Percentiles rank a stretch among this genome's conserved stretches.
Evolutionary conservation across 1,140 invertebrate genomes (phyloP).

Genomic region (Drosophila pallidifrons): DNA sequence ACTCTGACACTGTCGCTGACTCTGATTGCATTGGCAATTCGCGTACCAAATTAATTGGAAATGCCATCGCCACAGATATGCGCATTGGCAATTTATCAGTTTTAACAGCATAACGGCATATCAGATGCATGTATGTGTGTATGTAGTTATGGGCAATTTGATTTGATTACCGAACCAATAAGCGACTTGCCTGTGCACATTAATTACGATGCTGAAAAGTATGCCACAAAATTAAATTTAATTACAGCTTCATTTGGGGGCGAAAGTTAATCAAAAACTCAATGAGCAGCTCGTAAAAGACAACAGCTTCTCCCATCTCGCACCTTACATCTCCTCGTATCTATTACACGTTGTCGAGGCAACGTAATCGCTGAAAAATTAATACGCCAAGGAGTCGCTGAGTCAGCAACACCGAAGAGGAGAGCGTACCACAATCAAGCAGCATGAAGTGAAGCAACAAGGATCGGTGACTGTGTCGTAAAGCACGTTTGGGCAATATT

Average conservation of each 20-base stretch:
- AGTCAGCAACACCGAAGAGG: constrained; percentile 15
- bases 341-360: constrained; percentile 77
- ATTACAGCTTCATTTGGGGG: constrained; percentile 76
- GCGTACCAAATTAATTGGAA: constrained; percentile 58
- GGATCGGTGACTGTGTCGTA: constrained; percentile 68
- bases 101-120: neutral
- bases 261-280: constrained; percentile 83
- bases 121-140: constrained; percentile 13
- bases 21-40: constrained; percentile 32
- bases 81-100: constrained; percentile 36
- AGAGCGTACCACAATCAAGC: constrained; percentile 19
- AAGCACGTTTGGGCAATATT: constrained; percentile 79
- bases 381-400: constrained; percentile 58
- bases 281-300: constrained; percentile 78
- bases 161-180: constrained; percentile 67
- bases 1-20: constrained; percentile 5
- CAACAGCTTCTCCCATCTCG: constrained; percentile 18
- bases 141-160: constrained; percentile 39
- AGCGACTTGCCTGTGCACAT: constrained; percentile 29
- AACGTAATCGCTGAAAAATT: constrained; percentile 82
- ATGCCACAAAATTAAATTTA: constrained; percentile 81
- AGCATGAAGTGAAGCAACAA: constrained; percentile 24
- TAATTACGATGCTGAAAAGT: constrained; percentile 58
- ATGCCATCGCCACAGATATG: constrained; percentile 47
- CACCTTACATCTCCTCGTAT: constrained; percentile 32